Conservation (phyloP, 1,140 invertebrate species). For the Drosophila orena region DNA sequence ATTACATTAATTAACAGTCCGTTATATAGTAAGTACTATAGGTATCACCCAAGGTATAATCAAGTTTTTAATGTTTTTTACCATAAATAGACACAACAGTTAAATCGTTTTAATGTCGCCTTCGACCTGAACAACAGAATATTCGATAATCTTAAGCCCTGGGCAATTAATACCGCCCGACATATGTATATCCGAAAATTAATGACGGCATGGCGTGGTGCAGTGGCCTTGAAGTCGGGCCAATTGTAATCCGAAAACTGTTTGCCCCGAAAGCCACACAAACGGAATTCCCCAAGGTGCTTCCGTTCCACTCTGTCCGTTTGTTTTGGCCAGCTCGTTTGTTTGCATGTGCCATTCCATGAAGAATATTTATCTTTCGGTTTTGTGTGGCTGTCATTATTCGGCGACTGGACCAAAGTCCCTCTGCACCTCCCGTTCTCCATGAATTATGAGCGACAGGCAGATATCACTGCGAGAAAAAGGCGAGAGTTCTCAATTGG, state of each 20-base stretch:
- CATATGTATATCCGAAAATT: constrained; percentile 29
- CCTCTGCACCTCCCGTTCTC: constrained; percentile 18
- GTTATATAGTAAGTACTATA: no score
- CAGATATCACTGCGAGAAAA: background rate
- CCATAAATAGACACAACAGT: no score
- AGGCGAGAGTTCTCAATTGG: background rate
- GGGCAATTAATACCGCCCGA: constrained; percentile 14
- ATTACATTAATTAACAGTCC: no score
- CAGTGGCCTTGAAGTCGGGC: background rate
- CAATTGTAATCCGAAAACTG: constrained; percentile 32
- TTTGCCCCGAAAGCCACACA: constrained; percentile 14
- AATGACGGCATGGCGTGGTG: constrained; percentile 5
- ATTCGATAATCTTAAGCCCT: background rate
- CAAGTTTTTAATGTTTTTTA: no score
- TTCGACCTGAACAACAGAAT: background rate
- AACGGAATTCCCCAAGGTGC: constrained; percentile 27
- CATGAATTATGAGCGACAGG: constrained; percentile 57
- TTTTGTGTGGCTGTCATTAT: constrained; percentile 63
- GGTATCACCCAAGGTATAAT: no score
- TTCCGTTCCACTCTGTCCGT: constrained; percentile 4
- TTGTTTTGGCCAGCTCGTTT: constrained; percentile 23
- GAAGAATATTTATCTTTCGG: constrained; percentile 59
- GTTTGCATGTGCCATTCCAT: constrained; percentile 46
- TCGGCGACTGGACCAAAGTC: constrained; percentile 64
- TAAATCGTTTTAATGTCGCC: no score